Conservation (phyloP, 2,113 vertebrate species). For the Pachyramphus minor region DNA sequence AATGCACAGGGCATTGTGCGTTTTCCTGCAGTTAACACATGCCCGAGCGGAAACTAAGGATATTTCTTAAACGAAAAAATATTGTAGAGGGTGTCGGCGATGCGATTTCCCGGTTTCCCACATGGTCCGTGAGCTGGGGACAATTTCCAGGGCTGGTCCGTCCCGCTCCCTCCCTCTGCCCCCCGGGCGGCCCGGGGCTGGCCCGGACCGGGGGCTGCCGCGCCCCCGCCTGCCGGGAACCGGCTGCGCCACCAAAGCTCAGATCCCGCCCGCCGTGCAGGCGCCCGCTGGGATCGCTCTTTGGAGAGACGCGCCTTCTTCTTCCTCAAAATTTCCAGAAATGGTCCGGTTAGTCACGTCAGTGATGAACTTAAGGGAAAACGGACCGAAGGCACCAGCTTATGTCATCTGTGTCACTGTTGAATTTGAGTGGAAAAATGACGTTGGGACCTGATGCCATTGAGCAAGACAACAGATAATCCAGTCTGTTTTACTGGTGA, state of each 20-base stretch:
- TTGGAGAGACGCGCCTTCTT: too few species aligned
- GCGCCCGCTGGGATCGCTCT: accelerated
- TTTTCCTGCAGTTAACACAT: accelerated
- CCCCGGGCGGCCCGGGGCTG: too few species aligned
- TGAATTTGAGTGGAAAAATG: neutral
- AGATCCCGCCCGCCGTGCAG: neutral
- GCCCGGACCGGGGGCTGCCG: too few species aligned
- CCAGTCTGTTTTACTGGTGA: too few species aligned
- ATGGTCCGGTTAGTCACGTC: neutral
- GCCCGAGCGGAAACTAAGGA: accelerated
- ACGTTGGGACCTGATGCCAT: neutral
- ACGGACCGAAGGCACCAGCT: neutral
- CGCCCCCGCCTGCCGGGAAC: constrained; percentile 28
- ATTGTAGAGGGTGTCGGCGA: accelerated
- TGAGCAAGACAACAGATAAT: neutral
- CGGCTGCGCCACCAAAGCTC: neutral
- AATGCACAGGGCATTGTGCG: accelerated
- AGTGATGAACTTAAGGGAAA: accelerated
- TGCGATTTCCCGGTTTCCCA: neutral
- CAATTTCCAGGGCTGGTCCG: accelerated
- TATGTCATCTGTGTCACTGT: neutral
- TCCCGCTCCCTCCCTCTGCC: neutral
- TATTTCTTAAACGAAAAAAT: accelerated
- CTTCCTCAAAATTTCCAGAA: neutral
- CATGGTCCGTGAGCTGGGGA: accelerated